Percentiles rank a stretch among this genome's conserved stretches.
These are phyloP conservation scores for Halcyon badia DNA, from an alignment of 2,797 vertebrate species.

Conservation along the genomic window DNA sequence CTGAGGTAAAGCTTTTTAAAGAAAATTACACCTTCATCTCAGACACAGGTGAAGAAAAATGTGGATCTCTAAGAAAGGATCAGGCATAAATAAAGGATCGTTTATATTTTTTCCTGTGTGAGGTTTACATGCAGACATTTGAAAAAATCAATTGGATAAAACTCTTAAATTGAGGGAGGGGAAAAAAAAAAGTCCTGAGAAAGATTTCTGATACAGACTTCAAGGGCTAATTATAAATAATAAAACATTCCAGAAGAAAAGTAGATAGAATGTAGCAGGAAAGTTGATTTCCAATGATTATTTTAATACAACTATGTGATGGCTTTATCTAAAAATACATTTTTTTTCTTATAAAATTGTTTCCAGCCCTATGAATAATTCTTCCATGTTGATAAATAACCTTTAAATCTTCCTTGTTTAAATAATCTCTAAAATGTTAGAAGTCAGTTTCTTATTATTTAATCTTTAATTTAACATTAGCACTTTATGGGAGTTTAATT, in stretches of 20 bases:
- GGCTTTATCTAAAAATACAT: background rate
- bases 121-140: slow-evolving; percentile 11
- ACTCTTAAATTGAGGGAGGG: background rate
- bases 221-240: background rate
- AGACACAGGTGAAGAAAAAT: background rate
- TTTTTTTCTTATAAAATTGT: background rate
- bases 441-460: background rate
- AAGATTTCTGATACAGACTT: background rate
- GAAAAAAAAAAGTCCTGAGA: background rate
- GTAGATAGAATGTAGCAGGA: background rate
- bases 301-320: background rate
- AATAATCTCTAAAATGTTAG: background rate
- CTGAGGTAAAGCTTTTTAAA: background rate
- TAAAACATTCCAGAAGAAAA: background rate
- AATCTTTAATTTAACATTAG: background rate
- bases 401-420: background rate
- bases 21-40: background rate
- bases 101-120: background rate
- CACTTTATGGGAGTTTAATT: background rate
- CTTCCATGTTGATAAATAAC: no score
- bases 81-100: background rate
- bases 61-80: background rate
- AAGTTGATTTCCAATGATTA: background rate
- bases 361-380: background rate
- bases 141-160: background rate